Percentiles rank a stretch among this genome's conserved stretches.
These are phyloP conservation scores for rat (Rattus norvegicus) DNA, from an alignment of 2,113 vertebrate genomes.

Conservation along the genomic window GRCr8 NC_086035.1:6922001-6922500, in stretches of 20 bases:
- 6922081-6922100: background rate
- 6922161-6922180: background rate
- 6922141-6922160: background rate
- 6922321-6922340: conserved; percentile 2
- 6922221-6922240: background rate
- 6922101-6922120: fast-evolving
- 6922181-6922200: background rate
- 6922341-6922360: background rate
- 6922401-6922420: conserved; percentile 56
- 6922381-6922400: conserved; percentile 51
- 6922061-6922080: background rate
- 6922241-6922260: conserved; percentile 35
- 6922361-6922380: conserved; percentile 11
- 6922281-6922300: background rate
- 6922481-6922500: background rate
- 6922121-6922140: background rate
- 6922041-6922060: background rate
- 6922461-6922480: conserved; percentile 38
- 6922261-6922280: background rate
- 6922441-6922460: conserved; percentile 38
- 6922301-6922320: background rate
- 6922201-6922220: background rate
- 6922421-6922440: conserved; percentile 50
- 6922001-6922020: background rate
- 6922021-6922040: background rate